phyloP scores from a whole-genome alignment of 2,888 invertebrate species.

The Pyrrhosoma nymphula region DNA sequence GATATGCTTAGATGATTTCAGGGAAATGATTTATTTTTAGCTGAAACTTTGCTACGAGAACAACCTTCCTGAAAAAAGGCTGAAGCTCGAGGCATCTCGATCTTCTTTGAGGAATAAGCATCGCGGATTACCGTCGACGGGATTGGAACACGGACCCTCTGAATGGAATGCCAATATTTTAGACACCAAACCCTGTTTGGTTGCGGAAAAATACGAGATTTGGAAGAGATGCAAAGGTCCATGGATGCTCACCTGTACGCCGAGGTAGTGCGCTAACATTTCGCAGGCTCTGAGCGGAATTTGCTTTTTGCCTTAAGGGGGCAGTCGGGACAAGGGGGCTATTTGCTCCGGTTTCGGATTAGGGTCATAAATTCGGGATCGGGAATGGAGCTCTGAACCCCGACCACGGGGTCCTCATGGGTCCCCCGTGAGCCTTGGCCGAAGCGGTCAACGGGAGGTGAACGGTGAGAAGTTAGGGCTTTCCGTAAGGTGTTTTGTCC shows the following conservation, averaged over 20 bases:
- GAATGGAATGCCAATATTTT: too few species aligned
- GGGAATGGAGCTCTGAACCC: not conserved
- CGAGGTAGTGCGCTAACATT: not conserved
- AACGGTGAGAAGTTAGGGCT: not conserved
- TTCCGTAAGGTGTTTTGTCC: not conserved
- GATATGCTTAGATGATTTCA: too few species aligned
- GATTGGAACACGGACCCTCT: too few species aligned
- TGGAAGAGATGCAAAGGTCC: not conserved
- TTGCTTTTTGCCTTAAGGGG: not conserved
- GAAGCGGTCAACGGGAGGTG: not conserved
- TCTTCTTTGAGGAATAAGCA: too few species aligned
- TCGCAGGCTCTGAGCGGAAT: not conserved
- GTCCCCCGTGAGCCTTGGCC: not conserved
- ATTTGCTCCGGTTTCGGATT: not conserved
- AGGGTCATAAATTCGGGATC: not conserved
- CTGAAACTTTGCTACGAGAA: too few species aligned
- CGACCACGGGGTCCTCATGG: not conserved
- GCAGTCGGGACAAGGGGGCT: not conserved
- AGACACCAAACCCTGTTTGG: too few species aligned
- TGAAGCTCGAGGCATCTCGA: too few species aligned
- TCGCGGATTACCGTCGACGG: too few species aligned
- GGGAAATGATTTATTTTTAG: too few species aligned
- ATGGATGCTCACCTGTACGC: not conserved
- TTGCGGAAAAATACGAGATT: not conserved
- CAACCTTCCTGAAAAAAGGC: too few species aligned